Evolutionary conservation across 2,888 invertebrate species (phyloP), one percentile per base, ranked within the genome.

Genomic region (Oxyscelio sp.): DNA sequence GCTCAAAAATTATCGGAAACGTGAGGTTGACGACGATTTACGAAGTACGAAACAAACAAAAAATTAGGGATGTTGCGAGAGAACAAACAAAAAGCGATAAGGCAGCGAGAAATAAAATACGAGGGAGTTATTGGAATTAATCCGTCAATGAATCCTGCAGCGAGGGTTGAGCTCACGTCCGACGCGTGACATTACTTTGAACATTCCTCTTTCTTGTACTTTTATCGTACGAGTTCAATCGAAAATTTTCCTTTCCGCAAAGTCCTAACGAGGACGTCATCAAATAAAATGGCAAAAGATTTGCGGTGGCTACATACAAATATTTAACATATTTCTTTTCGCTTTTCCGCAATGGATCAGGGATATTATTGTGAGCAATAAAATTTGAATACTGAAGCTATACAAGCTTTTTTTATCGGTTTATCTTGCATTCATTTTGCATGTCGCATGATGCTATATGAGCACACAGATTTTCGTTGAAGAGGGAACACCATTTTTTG

Each of bases 21-120:
- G n/a, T 56, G 85, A 85, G 75, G 83, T 86, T 71, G 66, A 87
- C 75, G 66, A 85, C 80, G 66, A 83, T 79, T 83, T 79, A 79
- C 74, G 83, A 83, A 79, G 70, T 79, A 83, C 58, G 79, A 83
- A 70, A 83, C 56, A 61, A 82, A 75, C 75, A 31, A 75, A 66
- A 88, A 81, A 81, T 83, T 83, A 85, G 84, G 73, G 56, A 73
- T 77, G 85, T 75, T 80, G 86, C 85, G 79, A 82, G 75, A 81
- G 86, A 82, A 83, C 63, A 81, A 84, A 87, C 74, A 82, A 83
- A 87, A 83, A 81, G 74, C 85, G 82, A 74, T 74, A 74, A 78
- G 80, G 86, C 79, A 83, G 83, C 66, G 78, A 83, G 73, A 54
- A 83, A 86, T 59, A 85, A 79, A 66, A 85, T 78, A 74, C 79